Base-by-base conservation (phyloP, 2,888 invertebrate species). In the Apodemia duryi region DNA sequence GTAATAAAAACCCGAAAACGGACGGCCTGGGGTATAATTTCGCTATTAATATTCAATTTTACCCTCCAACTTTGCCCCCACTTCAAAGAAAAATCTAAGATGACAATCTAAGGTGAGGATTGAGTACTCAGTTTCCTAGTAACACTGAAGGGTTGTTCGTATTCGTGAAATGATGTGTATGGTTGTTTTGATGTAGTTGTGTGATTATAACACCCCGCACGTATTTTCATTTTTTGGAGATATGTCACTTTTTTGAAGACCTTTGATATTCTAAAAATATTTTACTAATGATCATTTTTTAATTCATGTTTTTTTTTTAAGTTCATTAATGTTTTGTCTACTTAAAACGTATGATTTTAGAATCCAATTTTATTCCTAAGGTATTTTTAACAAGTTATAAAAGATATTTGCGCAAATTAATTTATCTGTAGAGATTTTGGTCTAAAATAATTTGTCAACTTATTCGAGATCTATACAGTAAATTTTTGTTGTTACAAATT, bases 1-100 rank as follows among this genome's bases (percentile, higher is more conserved):
- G 91, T 81, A 86, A 91, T 91, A 91, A 91, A 89, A 87, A 83
- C 80, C 78, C 75, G 67, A 79, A 81, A 80, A 81, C 76, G 77
- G 82, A 79, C 81, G 77, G 69, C 73, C 73, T 70, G 77, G 78
- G 80, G 82, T 83, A 86, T 91, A 90, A 91, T 90, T 86, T 90
- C 78, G 85, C 91, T 89, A 91, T 91, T 91, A 91, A 91, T 91
- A 91, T 91, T 91, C 91, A 90, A 91, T 91, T 88, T 90, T 83
- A 84, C 84, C 85, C 83, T 81, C 81, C 83, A 85, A 83, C 78
- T 84, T 81, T 74, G 75, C 73, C 81, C 74, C 78, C 75, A 81
- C 87, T 91, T 91, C 91, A 91, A 88, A 89, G 90, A 91, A 91
- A 85, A 84, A 85, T 86, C 83, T 84, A 62, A 88, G 90, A 90